Conservation (phyloP, 2,888 invertebrate species). For the Operophtera brumata region DNA sequence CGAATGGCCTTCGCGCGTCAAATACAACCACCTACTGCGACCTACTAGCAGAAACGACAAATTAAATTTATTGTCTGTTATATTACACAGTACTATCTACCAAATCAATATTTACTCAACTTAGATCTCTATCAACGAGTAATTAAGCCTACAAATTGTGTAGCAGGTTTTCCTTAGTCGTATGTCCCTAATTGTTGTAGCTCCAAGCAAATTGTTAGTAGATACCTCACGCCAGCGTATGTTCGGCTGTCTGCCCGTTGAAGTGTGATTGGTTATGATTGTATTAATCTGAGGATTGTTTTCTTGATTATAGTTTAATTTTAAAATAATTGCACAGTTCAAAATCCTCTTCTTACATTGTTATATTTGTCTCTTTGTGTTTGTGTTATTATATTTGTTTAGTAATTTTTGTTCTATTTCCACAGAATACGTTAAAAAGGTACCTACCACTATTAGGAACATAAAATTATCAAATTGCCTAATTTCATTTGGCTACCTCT, state of each 20-base stretch:
- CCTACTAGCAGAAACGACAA: conserved; percentile 48
- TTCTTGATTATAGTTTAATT: neutral
- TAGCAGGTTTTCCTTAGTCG: conserved; percentile 1
- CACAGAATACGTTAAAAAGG: no score
- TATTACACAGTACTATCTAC: neutral
- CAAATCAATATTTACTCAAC: conserved; percentile 5
- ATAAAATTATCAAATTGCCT: no score
- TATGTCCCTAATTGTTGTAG: conserved; percentile 22
- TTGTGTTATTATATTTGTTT: no score
- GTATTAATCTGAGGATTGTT: conserved; percentile 7
- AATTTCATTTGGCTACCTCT: no score
- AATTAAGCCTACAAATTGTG: conserved; percentile 8
- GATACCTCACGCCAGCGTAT: conserved; percentile 16
- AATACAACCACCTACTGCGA: conserved; percentile 42
- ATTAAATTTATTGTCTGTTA: conserved; percentile 38
- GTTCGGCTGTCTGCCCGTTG: conserved; percentile 17
- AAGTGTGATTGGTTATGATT: conserved; percentile 32
- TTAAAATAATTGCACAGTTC: neutral
- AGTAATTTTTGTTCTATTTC: no score
- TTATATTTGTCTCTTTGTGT: no score
- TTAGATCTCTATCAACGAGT: conserved; percentile 7
- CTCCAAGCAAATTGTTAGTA: conserved; percentile 23
- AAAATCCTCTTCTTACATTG: no score
- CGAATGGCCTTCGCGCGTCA: conserved; percentile 44
- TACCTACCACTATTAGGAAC: no score